A percentile compares a stretch with the other conserved stretches of the same genome.
Conservation (phyloP, 1,140 invertebrate species). For the Oncopodura yosiiana region DNA sequence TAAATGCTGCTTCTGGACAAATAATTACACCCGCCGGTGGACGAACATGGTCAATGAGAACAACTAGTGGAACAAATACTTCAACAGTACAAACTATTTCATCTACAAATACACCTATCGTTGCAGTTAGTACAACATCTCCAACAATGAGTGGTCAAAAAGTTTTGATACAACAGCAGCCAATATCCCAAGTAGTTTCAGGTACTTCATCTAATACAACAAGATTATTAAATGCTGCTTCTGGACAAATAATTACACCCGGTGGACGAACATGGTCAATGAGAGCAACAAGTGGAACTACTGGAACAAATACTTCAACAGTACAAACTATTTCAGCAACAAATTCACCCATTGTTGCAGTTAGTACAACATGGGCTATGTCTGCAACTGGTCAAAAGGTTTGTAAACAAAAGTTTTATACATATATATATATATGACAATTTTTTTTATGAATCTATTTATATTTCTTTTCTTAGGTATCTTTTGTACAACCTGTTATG, state of each 20-base stretch:
- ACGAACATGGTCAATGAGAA: constrained; percentile 5
- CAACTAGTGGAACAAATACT: constrained; percentile 19
- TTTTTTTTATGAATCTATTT: neutral
- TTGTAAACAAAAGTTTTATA: neutral
- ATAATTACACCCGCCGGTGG: neutral
- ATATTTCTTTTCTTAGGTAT: no score
- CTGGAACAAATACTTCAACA: constrained; percentile 6
- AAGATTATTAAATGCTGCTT: constrained; percentile 48
- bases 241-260: constrained; percentile 39
- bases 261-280: no score
- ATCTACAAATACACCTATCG: constrained; percentile 15
- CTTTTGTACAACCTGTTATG: no score
- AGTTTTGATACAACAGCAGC: no score
- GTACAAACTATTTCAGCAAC: neutral
- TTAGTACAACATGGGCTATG: neutral
- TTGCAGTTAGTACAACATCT: neutral
- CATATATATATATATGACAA: neutral
- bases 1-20: constrained; percentile 47
- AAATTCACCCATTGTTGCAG: constrained; percentile 10
- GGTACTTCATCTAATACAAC: constrained; percentile 44
- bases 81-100: neutral
- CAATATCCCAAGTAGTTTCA: no score
- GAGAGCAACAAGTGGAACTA: constrained; percentile 13
- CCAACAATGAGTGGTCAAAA: neutral
- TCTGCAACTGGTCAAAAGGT: constrained; percentile 1